These are phyloP conservation scores for Colletes collaris DNA, from an alignment of 2,888 invertebrate genomes.

Conservation along the genomic window DNA sequence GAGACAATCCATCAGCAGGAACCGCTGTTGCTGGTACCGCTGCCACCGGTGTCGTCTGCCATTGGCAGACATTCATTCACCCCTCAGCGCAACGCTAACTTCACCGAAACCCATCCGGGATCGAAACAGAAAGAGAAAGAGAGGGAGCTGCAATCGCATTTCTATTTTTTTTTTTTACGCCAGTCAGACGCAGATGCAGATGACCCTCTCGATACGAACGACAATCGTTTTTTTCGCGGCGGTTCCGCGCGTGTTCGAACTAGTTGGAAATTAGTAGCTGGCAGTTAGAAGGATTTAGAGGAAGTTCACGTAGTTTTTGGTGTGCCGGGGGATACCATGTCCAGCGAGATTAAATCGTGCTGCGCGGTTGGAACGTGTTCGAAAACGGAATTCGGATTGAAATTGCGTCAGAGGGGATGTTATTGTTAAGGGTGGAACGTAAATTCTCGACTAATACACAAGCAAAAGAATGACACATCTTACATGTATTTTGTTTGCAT, in stretches of 20 bases:
- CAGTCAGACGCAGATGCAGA: conserved; percentile 69
- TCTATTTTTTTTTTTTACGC: conserved; percentile 44
- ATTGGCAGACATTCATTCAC: conserved; percentile 74
- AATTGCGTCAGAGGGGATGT: not conserved
- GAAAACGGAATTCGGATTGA: conserved; percentile 16
- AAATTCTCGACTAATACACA: not conserved
- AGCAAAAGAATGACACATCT: no score
- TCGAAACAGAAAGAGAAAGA: conserved; percentile 19
- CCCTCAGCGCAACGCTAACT: conserved; percentile 70
- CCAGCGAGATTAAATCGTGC: conserved; percentile 41
- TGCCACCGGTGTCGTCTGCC: conserved; percentile 73
- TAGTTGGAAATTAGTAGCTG: conserved; percentile 65
- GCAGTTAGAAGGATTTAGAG: conserved; percentile 39
- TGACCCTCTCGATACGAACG: conserved; percentile 42
- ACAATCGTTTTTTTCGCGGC: conserved; percentile 55
- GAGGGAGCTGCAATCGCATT: conserved; percentile 31
- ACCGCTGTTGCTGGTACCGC: conserved; percentile 58
- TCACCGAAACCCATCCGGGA: conserved; percentile 21
- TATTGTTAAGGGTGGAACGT: no score
- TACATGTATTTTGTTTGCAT: no score
- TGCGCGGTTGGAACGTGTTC: not conserved
- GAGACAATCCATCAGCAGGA: conserved; percentile 78
- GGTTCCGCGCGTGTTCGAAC: conserved; percentile 52
- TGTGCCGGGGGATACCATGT: conserved; percentile 4
- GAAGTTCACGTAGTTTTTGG: conserved; percentile 49